These are phyloP conservation scores for Pasiphila rectangulata DNA, from an alignment of 2,888 invertebrate species.

Conservation along the genomic window DNA sequence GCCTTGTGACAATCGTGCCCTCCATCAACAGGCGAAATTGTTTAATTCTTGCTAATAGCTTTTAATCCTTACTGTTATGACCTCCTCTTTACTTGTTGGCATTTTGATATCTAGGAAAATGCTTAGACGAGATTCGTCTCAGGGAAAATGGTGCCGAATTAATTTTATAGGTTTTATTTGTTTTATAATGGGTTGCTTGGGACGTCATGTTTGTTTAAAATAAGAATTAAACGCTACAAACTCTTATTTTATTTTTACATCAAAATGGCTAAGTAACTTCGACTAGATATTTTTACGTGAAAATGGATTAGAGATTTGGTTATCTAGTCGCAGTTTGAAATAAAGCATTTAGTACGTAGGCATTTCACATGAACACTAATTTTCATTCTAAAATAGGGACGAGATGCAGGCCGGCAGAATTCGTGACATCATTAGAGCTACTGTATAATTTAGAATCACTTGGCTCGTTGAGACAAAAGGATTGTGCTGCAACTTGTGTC, in stretches of 20 bases:
- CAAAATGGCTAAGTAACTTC: too few relatives aligned
- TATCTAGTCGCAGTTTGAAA: too few relatives aligned
- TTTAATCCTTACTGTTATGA: conserved; percentile 46
- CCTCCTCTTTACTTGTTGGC: conserved; percentile 41
- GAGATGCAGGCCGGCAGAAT: conserved; percentile 7
- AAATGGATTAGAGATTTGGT: too few relatives aligned
- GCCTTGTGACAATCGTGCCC: conserved; percentile 51
- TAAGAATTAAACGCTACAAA: too few relatives aligned
- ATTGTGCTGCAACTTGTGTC: neutral
- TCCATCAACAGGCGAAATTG: conserved; percentile 44
- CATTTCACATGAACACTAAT: too few relatives aligned
- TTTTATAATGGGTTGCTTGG: conserved; percentile 17
- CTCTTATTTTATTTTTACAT: too few relatives aligned
- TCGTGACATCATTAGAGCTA: conserved; percentile 29
- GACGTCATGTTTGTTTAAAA: neutral
- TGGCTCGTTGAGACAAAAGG: conserved; percentile 7
- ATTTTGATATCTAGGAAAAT: conserved; percentile 38
- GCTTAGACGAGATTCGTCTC: too few relatives aligned
- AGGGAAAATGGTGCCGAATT: conserved; percentile 20
- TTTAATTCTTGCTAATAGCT: conserved; percentile 49
- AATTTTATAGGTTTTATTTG: conserved; percentile 22
- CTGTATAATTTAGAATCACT: conserved; percentile 27
- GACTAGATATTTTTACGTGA: too few relatives aligned
- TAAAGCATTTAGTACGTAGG: too few relatives aligned
- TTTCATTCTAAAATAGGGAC: conserved; percentile 13